Percentiles rank a stretch among this genome's conserved stretches.
Evolutionary conservation across 2,888 invertebrate genomes (phyloP).

Genomic region (Cerceris ruficornis): DNA sequence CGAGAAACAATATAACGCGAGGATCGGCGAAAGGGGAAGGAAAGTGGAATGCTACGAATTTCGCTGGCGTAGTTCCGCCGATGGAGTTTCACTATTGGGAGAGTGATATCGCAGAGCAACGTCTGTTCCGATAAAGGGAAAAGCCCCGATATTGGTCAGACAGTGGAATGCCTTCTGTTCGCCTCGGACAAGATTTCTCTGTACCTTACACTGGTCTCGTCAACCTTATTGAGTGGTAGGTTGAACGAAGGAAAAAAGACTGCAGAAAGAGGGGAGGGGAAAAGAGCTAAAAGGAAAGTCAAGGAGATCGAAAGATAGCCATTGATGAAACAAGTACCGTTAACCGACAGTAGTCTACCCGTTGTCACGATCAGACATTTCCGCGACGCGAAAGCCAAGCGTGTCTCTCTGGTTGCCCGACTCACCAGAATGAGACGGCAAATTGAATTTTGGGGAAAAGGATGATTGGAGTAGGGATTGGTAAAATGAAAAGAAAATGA

Average conservation of each 20-base stretch:
- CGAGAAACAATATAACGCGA: constrained; percentile 42
- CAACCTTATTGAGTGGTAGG: constrained; percentile 54
- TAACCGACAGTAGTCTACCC: constrained; percentile 58
- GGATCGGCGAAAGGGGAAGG: constrained; percentile 32
- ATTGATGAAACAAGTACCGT: constrained; percentile 54
- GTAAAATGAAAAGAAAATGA: neutral
- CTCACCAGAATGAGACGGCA: constrained; percentile 46
- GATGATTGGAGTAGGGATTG: too few relatives aligned
- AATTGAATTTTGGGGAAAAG: constrained; percentile 59
- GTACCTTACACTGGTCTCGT: constrained; percentile 59
- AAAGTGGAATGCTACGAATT: constrained; percentile 65
- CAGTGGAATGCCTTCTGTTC: constrained; percentile 70
- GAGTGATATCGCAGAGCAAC: constrained; percentile 33
- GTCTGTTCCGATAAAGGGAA: constrained; percentile 65
- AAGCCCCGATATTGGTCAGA: constrained; percentile 72
- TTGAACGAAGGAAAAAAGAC: neutral
- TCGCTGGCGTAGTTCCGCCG: constrained; percentile 53
- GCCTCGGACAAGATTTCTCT: constrained; percentile 71
- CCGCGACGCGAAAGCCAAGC: constrained; percentile 44
- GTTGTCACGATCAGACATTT: constrained; percentile 65
- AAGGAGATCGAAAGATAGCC: constrained; percentile 51
- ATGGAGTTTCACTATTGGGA: constrained; percentile 53
- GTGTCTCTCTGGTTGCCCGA: constrained; percentile 19
- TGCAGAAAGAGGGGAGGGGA: neutral
- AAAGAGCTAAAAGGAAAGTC: constrained; percentile 46